Evolutionary conservation across 1,140 invertebrate species (phyloP).

Genomic region (Oreohelix idahoensis): DNA sequence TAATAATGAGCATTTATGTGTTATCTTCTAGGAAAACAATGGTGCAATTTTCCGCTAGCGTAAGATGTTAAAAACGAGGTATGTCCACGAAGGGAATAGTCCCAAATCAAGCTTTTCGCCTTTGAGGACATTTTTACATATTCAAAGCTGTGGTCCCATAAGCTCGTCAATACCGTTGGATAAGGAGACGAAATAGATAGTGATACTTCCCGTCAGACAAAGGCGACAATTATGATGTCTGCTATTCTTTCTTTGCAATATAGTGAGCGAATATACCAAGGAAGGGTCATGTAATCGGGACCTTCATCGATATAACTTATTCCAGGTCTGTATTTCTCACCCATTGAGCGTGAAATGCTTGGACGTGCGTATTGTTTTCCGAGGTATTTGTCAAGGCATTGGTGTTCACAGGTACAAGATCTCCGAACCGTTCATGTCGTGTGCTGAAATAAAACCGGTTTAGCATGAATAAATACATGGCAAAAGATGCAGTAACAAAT

Average conservation of each 20-base stretch:
- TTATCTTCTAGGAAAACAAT: not conserved
- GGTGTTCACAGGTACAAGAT: not conserved
- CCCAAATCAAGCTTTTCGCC: slow-evolving; percentile 24
- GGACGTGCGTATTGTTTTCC: slow-evolving; percentile 6
- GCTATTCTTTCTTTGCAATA: not conserved
- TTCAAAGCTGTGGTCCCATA: not conserved
- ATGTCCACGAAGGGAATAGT: slow-evolving; percentile 19
- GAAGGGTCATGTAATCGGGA: not conserved
- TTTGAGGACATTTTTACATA: not conserved
- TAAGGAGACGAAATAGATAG: not conserved
- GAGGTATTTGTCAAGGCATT: not conserved
- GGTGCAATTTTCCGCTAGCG: not conserved
- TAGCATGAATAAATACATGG: not conserved
- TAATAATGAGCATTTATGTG: not conserved
- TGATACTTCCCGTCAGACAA: slow-evolving; percentile 1
- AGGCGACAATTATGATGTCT: not conserved
- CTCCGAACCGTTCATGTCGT: slow-evolving; percentile 13
- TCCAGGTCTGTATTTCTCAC: not conserved
- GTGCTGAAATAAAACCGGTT: no score
- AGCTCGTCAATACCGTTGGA: slow-evolving; percentile 15
- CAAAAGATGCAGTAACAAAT: not conserved
- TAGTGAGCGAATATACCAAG: slow-evolving; percentile 1
- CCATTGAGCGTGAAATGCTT: slow-evolving; percentile 1
- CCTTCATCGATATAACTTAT: not conserved
- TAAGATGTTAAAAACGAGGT: slow-evolving; percentile 32